Evolutionary conservation across 2,113 vertebrate genomes (phyloP).

Genomic region (Pluvianellus socialis): DNA sequence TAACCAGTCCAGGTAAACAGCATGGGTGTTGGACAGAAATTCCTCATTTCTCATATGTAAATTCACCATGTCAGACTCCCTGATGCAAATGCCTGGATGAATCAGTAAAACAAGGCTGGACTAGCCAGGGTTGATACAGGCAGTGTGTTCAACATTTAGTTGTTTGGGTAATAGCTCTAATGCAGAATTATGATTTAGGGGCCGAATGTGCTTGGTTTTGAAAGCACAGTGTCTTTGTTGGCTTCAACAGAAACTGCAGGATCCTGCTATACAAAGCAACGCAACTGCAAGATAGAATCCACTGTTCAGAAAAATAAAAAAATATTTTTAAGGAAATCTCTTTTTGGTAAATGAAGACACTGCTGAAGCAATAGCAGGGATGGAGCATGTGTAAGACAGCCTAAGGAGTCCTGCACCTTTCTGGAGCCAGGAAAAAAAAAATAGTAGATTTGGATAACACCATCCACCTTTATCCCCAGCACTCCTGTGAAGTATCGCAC

Average conservation of each 20-base stretch:
- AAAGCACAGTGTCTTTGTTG: not conserved
- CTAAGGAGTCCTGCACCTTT: not conserved
- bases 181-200: not conserved
- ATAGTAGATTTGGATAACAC: not conserved
- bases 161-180: not conserved
- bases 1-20: not conserved
- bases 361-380: not conserved
- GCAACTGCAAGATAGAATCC: not conserved
- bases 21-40: not conserved
- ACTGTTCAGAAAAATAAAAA: not conserved
- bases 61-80: not conserved
- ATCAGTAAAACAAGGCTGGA: not conserved
- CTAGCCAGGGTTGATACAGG: not conserved
- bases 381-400: not conserved
- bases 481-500: not conserved
- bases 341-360: not conserved
- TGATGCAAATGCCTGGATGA: not conserved
- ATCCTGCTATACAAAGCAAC: not conserved
- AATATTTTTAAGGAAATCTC: not conserved
- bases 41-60: not conserved
- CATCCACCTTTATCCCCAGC: not conserved
- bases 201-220: not conserved
- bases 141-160: not conserved
- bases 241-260: not conserved
- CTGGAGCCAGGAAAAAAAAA: not conserved